Conservation (phyloP, 2,888 invertebrate genomes). For the Leptopterna dolabrata region DNA sequence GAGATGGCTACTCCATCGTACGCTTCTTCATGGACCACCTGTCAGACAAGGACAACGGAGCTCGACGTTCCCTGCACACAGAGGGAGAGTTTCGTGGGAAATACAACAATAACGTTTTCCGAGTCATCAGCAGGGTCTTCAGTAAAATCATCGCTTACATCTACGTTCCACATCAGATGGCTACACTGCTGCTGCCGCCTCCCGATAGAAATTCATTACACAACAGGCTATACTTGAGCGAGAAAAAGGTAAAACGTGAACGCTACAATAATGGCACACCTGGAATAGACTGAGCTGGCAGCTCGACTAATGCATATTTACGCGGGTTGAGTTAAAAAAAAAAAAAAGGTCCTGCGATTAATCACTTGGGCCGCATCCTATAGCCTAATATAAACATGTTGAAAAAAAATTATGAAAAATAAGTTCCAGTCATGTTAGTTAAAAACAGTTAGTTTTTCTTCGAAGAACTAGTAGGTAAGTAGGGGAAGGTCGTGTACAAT, state of each 20-base stretch:
- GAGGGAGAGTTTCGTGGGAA: slow-evolving; percentile 33
- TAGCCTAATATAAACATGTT: too few relatives aligned
- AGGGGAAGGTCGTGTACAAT: too few relatives aligned
- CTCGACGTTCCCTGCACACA: slow-evolving; percentile 1
- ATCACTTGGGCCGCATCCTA: too few relatives aligned
- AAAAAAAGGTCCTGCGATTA: too few relatives aligned
- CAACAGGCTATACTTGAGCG: slow-evolving; percentile 68
- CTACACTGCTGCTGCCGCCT: slow-evolving; percentile 10
- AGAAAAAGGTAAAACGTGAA: slow-evolving; percentile 12
- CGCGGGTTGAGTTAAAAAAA: too few relatives aligned
- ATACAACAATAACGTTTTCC: background rate
- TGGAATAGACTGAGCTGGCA: too few relatives aligned
- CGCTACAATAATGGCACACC: too few relatives aligned
- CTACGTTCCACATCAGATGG: background rate
- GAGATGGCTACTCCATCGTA: slow-evolving; percentile 71
- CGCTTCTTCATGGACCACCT: slow-evolving; percentile 67
- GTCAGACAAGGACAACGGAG: slow-evolving; percentile 6
- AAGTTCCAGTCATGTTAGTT: too few relatives aligned
- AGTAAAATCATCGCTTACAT: slow-evolving; percentile 42
- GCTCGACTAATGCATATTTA: too few relatives aligned
- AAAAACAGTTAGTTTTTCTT: too few relatives aligned
- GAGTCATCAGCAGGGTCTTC: background rate
- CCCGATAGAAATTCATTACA: slow-evolving; percentile 67
- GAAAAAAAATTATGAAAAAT: too few relatives aligned
- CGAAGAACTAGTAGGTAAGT: too few relatives aligned